Evolutionary conservation across 2,888 invertebrate species (phyloP).

Genomic region (Thysanoteuthis rhombus): DNA sequence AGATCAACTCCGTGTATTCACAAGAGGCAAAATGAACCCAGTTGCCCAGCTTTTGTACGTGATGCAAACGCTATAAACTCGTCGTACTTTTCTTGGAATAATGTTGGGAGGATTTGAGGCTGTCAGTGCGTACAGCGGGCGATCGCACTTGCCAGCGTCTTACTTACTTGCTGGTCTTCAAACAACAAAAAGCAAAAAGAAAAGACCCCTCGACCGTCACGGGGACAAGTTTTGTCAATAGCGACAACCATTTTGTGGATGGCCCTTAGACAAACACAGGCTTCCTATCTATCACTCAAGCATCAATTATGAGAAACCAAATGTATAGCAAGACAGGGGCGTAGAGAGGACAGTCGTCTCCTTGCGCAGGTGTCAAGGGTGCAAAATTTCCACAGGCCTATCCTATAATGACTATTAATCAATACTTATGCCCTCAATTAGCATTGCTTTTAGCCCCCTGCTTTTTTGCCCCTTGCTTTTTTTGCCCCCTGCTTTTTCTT

Average conservation of each 20-base stretch:
- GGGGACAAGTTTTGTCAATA: background rate
- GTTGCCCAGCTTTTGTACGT: background rate
- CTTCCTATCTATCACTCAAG: background rate
- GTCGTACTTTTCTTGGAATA: background rate
- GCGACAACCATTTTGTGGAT: background rate
- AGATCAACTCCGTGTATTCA: background rate
- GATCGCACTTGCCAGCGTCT: background rate
- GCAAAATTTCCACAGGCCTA: no score
- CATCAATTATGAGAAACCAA: background rate
- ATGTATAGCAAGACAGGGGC: no score
- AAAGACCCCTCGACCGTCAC: background rate
- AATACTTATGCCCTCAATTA: no score
- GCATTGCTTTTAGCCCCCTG: no score
- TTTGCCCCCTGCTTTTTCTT: no score
- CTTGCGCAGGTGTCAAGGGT: no score
- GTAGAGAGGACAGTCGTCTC: no score
- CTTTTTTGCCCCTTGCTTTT: no score
- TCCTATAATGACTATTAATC: no score
- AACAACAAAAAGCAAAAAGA: background rate
- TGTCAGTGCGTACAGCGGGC: background rate
- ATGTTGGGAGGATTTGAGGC: background rate
- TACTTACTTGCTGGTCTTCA: background rate
- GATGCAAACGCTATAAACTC: background rate
- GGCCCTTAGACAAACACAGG: background rate
- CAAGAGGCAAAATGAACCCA: background rate